Percentiles rank a stretch among this genome's conserved stretches.
Evolutionary conservation across 2,888 invertebrate genomes (phyloP).

Genomic region (Molanna angustata): DNA sequence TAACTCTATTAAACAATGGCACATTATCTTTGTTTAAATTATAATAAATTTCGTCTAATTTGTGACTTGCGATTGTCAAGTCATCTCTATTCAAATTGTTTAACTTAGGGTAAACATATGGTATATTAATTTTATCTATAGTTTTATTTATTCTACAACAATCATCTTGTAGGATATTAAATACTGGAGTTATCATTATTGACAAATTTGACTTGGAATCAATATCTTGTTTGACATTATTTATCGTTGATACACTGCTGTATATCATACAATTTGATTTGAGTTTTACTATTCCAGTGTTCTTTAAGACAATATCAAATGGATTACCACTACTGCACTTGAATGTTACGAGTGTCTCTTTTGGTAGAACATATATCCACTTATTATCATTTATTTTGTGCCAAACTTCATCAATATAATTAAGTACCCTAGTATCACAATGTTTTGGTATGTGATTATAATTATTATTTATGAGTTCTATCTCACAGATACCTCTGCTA

Average conservation of each 20-base stretch:
- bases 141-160: no score
- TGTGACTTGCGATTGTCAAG: no score
- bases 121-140: no score
- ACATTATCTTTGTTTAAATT: no score
- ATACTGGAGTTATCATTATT: neutral
- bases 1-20: no score
- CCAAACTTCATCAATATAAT: constrained; percentile 10
- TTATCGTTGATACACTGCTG: neutral
- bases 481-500: constrained; percentile 1
- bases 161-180: constrained; percentile 4
- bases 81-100: no score
- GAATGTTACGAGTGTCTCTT: neutral
- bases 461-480: constrained; percentile 1
- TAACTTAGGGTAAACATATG: no score
- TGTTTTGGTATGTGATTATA: neutral
- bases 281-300: constrained; percentile 3
- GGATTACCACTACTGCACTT: constrained; percentile 4
- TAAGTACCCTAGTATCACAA: constrained; percentile 6
- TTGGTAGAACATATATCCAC: constrained; percentile 5
- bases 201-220: neutral
- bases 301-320: constrained; percentile 1
- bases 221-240: neutral
- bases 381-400: constrained; percentile 7
- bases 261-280: constrained; percentile 2
- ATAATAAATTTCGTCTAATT: no score